phyloP scores from a whole-genome alignment of 2,797 vertebrate genomes.

The Argya squamiceps region DNA sequence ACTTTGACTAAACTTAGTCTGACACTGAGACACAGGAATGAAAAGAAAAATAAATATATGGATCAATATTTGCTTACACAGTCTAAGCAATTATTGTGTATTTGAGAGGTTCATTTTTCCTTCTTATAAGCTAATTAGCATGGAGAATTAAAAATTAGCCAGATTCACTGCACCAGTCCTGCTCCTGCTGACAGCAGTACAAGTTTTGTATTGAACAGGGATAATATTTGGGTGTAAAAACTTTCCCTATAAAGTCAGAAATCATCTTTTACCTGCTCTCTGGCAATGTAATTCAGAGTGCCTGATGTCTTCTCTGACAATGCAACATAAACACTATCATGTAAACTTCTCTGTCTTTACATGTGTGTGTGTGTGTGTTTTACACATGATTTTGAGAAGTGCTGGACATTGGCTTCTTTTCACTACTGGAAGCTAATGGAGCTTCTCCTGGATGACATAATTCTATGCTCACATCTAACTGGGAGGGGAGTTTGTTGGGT shows the following conservation, averaged over 20 bases:
- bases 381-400: not conserved
- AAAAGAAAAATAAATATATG: not conserved
- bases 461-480: not conserved
- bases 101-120: not conserved
- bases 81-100: not conserved
- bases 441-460: not conserved
- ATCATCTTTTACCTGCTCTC: not conserved
- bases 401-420: not conserved
- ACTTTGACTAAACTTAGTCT: not conserved
- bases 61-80: not conserved
- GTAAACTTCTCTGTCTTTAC: not conserved
- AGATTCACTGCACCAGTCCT: not conserved
- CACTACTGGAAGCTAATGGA: not conserved
- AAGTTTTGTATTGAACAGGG: not conserved
- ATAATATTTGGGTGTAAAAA: not conserved
- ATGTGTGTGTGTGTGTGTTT: not conserved
- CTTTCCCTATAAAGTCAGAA: not conserved
- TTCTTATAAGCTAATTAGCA: not conserved
- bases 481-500: rapidly evolving
- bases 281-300: not conserved
- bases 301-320: not conserved
- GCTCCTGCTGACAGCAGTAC: not conserved
- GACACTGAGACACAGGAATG: not conserved
- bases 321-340: not conserved
- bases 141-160: not conserved